These are phyloP conservation scores for Nomada ferruginata DNA, from an alignment of 2,888 invertebrate genomes.

Conservation along the genomic window DNA sequence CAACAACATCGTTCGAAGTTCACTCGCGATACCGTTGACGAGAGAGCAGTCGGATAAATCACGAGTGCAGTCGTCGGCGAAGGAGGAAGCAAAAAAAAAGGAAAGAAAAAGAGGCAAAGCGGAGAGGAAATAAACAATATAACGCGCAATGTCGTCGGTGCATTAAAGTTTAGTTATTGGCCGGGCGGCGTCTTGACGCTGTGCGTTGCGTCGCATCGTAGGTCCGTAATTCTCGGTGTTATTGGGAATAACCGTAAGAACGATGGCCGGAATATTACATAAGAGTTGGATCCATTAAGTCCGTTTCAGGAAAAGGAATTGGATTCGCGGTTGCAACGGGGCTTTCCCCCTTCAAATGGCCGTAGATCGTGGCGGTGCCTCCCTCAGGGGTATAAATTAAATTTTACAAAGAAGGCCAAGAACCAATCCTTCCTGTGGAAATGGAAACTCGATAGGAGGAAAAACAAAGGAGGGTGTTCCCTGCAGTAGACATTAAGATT, in stretches of 20 bases:
- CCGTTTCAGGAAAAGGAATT: slow-evolving; percentile 57
- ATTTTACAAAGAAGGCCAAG: slow-evolving; percentile 69
- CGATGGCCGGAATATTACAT: slow-evolving; percentile 62
- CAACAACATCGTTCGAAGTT: slow-evolving; percentile 11
- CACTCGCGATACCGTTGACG: slow-evolving; percentile 2
- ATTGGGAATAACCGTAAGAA: slow-evolving; percentile 62
- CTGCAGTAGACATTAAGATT: slow-evolving; percentile 36
- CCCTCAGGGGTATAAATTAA: slow-evolving; percentile 68
- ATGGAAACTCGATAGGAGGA: slow-evolving; percentile 60
- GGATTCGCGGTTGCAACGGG: slow-evolving; percentile 56
- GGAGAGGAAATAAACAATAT: neutral
- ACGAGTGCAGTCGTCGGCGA: neutral
- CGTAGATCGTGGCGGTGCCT: slow-evolving; percentile 37
- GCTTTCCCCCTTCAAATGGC: slow-evolving; percentile 32
- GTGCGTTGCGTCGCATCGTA: slow-evolving; percentile 8
- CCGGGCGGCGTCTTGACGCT: neutral
- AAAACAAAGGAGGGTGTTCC: slow-evolving; percentile 53
- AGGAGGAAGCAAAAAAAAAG: neutral
- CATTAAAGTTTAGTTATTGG: slow-evolving; percentile 39
- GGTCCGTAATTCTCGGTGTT: slow-evolving; percentile 36
- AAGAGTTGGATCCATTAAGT: slow-evolving; percentile 65
- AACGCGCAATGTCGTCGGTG: slow-evolving; percentile 18
- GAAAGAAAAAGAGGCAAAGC: neutral
- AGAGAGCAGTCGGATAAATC: slow-evolving; percentile 31
- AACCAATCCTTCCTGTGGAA: slow-evolving; percentile 57